Base-by-base conservation (phyloP, 2,113 vertebrate species). In the Bambusicola thoracicus region DNA sequence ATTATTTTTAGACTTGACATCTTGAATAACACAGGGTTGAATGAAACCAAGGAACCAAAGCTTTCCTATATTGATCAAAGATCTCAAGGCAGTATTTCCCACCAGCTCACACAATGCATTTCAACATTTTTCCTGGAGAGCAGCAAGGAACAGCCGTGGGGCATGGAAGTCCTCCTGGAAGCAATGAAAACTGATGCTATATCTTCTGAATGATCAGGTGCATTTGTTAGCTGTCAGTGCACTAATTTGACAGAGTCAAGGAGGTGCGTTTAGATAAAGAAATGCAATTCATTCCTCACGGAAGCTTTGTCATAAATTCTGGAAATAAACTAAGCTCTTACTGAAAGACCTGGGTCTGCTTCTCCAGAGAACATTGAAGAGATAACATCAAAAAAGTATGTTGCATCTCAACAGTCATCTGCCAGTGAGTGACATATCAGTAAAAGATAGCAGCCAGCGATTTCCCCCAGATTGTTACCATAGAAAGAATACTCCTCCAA, bases 1-100 rank as follows among this genome's bases (percentile, higher is more conserved):
- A 89, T 92, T 94, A 87, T 93, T 87, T 96, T 96, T 85, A 85
- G 74, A 81, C 46, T 87, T 94, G 78, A 44, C 67, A 40, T 92
- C 69, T 67, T 78, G 69, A 89, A 58, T 86, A 91, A 87, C 15
- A 61, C 46, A 46, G 38, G 38, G 27, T 61, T 67, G 44, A 80
- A 95, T 61, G 11, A 90, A 82, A 86, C 72, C 25, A 75, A 56
- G 29, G 30, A 9, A 58, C 25, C 40, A 58, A 63, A 51, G 46
- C 19, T 85, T 84, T 49, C 65, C 15, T 88, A 81, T 81, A n/a
- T n/a, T 84, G 34, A 55, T 55, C 59, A 81, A 36, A 68, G 86
- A 72, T 32, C 79, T 88, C n/a, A 74, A 91, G 48, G 17, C 55
- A 48, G 24, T 29, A 34, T 41, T 96, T 95, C 63, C 67, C 65